Percentiles rank a stretch among this genome's conserved stretches.
Evolutionary conservation across 64 coral and sea anemone species (phyloP).

Genomic region (Montipora efflorescens): DNA sequence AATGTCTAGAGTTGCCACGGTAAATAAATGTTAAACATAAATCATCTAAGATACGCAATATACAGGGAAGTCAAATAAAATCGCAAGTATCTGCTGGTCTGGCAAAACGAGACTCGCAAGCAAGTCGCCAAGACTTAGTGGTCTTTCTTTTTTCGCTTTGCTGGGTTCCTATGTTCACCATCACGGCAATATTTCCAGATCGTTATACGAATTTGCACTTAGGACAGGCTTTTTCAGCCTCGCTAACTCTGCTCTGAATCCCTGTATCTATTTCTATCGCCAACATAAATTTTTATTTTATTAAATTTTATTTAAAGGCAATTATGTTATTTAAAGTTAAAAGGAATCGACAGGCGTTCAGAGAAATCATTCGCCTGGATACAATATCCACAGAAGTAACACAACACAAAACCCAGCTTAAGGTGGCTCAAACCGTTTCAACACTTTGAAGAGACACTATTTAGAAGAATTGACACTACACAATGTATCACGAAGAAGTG

Average conservation of each 20-base stretch:
- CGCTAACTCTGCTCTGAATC: slow-evolving; percentile 19
- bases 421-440: no score
- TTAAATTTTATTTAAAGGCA: no score
- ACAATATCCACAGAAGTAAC: background rate
- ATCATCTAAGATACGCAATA: background rate
- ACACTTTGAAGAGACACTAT: no score
- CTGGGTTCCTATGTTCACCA: background rate
- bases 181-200: background rate
- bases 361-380: background rate
- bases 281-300: background rate
- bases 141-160: slow-evolving; percentile 7
- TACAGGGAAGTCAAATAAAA: background rate
- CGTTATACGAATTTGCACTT: background rate
- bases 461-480: no score
- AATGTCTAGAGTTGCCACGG: background rate
- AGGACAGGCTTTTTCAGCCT: background rate
- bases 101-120: background rate
- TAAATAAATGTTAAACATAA: background rate
- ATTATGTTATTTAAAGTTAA: no score
- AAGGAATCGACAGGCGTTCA: background rate
- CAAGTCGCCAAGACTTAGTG: slow-evolving; percentile 13
- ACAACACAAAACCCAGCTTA: background rate
- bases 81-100: background rate
- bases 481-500: no score
- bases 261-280: slow-evolving; percentile 12